A percentile compares a stretch with the other conserved stretches of the same genome.
These are phyloP conservation scores for Enteromius trimaculatus DNA, from an alignment of 2,797 vertebrate species.

Conservation along the genomic window DNA sequence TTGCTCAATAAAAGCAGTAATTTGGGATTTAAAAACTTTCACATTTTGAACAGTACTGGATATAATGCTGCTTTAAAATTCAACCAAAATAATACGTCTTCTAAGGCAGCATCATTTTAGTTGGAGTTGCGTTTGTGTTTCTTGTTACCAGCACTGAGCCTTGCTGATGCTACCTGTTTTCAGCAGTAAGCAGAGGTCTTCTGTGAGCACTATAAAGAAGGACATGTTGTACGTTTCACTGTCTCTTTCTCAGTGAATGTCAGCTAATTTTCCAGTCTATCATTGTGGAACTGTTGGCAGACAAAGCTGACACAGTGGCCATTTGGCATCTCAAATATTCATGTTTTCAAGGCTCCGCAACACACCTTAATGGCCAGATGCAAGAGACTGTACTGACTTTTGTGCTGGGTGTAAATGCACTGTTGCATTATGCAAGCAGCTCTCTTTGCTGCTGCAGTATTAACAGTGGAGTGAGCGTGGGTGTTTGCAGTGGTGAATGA, in stretches of 20 bases:
- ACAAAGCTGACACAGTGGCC: not conserved
- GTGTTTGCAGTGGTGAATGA: not conserved
- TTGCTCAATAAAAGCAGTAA: no score
- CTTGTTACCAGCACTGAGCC: not conserved
- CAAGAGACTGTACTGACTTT: not conserved
- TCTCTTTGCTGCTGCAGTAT: not conserved
- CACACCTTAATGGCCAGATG: slow-evolving; percentile 11
- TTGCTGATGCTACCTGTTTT: not conserved
- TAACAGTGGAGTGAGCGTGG: not conserved
- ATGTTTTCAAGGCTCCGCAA: slow-evolving; percentile 43
- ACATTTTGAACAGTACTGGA: not conserved
- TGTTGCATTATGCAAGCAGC: slow-evolving; percentile 36
- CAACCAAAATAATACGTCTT: not conserved
- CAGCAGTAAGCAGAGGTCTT: not conserved
- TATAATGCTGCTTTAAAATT: not conserved
- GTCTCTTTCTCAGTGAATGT: not conserved
- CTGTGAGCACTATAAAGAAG: not conserved
- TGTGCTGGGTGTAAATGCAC: slow-evolving; percentile 23
- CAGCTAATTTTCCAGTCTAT: slow-evolving; percentile 34
- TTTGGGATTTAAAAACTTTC: no score
- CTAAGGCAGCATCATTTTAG: not conserved
- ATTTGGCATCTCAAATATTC: slow-evolving; percentile 58
- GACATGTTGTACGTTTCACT: slow-evolving; percentile 20
- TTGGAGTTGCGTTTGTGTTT: not conserved
- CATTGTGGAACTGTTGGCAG: slow-evolving; percentile 46